These are phyloP conservation scores for Odocoileus hemionus DNA, from an alignment of 2,113 vertebrate genomes.

Conservation along the genomic window DNA sequence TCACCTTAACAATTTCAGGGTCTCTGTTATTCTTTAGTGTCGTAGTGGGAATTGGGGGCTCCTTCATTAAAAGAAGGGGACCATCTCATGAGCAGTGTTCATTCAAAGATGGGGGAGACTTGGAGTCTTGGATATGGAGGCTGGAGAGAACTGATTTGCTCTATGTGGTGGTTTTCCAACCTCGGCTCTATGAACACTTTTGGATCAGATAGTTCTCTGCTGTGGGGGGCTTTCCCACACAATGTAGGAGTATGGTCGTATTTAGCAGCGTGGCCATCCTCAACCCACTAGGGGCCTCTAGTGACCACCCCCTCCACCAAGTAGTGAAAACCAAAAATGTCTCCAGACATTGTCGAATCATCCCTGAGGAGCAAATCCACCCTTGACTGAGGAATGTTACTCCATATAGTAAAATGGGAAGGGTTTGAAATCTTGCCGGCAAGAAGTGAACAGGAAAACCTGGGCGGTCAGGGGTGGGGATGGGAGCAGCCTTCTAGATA, in stretches of 20 bases:
- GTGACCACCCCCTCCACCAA: not conserved
- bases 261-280: not conserved
- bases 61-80: not conserved
- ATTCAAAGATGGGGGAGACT: not conserved
- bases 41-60: not conserved
- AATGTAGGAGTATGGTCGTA: not conserved
- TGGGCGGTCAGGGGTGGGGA: not conserved
- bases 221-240: not conserved
- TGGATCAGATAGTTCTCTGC: not conserved
- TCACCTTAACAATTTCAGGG: not conserved
- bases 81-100: not conserved
- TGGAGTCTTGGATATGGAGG: not conserved
- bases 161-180: not conserved
- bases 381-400: not conserved
- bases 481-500: not conserved
- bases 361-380: not conserved
- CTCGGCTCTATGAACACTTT: not conserved
- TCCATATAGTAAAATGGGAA: not conserved
- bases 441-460: not conserved
- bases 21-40: not conserved
- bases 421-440: not conserved
- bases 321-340: not conserved
- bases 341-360: not conserved
- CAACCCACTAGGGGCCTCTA: not conserved
- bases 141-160: not conserved